Conservation (phyloP, 2,797 vertebrate genomes). For the Falco berigora region DNA sequence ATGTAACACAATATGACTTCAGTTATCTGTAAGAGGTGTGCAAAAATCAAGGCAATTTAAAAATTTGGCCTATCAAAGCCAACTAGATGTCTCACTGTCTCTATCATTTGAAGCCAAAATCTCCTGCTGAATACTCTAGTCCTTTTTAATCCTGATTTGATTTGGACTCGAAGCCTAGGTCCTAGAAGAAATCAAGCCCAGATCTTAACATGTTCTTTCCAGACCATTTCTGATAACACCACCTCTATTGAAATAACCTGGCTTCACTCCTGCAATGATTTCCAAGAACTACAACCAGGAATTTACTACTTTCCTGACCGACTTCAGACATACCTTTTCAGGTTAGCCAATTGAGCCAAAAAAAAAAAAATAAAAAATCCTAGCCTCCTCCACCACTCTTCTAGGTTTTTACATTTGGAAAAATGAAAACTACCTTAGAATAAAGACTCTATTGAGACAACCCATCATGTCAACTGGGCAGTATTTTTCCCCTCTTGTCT, state of each 20-base stretch:
- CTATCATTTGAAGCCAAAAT: conserved; percentile 23
- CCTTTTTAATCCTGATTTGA: conserved; percentile 30
- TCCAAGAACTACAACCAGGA: conserved; percentile 35
- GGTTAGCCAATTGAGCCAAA: neutral
- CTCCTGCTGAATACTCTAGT: conserved; percentile 15
- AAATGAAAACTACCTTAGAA: neutral
- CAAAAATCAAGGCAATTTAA: conserved; percentile 33
- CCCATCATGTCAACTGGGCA: neutral
- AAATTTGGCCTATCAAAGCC: conserved; percentile 6
- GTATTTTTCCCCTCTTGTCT: neutral
- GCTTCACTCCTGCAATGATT: neutral
- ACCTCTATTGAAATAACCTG: neutral
- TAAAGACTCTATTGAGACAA: neutral
- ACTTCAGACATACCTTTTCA: neutral
- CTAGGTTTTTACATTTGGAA: neutral
- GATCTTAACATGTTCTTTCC: neutral
- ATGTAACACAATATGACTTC: conserved; percentile 1
- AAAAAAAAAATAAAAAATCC: conserved; percentile 5
- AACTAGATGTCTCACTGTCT: neutral
- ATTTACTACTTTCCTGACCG: neutral
- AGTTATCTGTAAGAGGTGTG: neutral
- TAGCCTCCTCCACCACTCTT: neutral
- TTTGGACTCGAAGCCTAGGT: neutral
- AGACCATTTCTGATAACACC: conserved; percentile 6
- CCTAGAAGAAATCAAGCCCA: conserved; percentile 33